A percentile compares a stretch with the other conserved stretches of the same genome.
These are phyloP conservation scores for Plecturocebus donacophilus DNA, from an alignment of 2,113 vertebrate genomes.

Conservation along the genomic window DNA sequence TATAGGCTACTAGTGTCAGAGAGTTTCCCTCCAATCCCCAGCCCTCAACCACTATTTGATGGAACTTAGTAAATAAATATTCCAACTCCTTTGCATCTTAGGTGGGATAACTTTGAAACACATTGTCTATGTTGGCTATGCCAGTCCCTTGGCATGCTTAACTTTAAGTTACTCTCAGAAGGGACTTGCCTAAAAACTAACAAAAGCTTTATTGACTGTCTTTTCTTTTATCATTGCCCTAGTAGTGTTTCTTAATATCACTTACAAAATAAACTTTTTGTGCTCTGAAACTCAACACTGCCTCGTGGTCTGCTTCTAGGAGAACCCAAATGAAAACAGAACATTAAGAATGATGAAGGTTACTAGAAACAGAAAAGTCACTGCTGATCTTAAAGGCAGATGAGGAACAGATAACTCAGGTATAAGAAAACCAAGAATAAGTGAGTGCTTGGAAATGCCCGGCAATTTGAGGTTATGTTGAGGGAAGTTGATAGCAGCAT, in stretches of 20 bases:
- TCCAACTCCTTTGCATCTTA: rapidly evolving
- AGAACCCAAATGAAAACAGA: not conserved
- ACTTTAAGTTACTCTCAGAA: not conserved
- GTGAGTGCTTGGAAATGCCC: not conserved
- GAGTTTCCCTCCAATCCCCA: not conserved
- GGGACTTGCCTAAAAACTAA: not conserved
- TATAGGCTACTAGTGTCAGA: not conserved
- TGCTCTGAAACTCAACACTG: not conserved
- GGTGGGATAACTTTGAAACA: not conserved
- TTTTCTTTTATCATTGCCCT: not conserved
- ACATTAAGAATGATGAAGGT: not conserved
- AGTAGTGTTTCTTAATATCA: not conserved
- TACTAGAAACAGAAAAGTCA: not conserved
- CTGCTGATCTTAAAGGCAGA: not conserved
- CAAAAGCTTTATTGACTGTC: not conserved
- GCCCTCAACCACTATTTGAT: not conserved
- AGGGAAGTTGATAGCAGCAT: not conserved
- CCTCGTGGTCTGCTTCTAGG: not conserved
- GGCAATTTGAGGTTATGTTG: not conserved
- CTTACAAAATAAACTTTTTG: not conserved
- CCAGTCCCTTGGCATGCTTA: not conserved
- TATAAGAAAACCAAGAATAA: not conserved
- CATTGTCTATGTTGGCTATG: not conserved
- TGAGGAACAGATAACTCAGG: not conserved
- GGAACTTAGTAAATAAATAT: not conserved